Evolutionary conservation across 2,113 vertebrate species (phyloP).

Genomic region (Daboia siamensis): DNA sequence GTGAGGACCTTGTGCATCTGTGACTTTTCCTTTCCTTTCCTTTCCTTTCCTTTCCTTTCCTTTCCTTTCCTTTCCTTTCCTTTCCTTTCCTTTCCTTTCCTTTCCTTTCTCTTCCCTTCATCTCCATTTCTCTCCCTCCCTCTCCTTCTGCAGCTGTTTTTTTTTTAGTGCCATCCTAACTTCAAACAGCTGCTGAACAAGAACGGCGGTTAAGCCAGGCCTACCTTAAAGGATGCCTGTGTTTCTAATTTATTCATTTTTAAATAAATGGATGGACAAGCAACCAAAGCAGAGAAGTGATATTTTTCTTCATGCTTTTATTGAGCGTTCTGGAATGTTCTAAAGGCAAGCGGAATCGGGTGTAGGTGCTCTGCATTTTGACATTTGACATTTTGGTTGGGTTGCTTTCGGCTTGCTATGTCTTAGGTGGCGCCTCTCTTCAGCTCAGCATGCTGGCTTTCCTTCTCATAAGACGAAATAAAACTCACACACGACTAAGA

Average conservation of each 20-base stretch:
- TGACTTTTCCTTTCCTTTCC: too few species aligned
- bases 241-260: neutral
- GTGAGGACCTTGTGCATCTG: neutral
- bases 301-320: neutral
- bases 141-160: neutral
- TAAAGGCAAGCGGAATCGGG: neutral
- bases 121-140: too few species aligned
- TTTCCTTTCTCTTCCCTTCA: rapidly evolving
- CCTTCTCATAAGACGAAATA: neutral
- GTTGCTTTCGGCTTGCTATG: neutral
- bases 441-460: neutral
- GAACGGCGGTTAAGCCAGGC: neutral
- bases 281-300: neutral
- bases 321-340: neutral
- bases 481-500: conserved; percentile 14
- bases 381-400: too few species aligned
- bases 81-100: too few species aligned
- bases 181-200: neutral
- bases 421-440: neutral
- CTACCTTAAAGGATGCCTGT: neutral
- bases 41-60: too few species aligned
- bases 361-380: neutral
- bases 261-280: neutral
- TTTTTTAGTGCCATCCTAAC: neutral
- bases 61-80: too few species aligned